These are phyloP conservation scores for Plutella xylostella DNA, from an alignment of 2,888 invertebrate species.

Conservation along the genomic window DNA sequence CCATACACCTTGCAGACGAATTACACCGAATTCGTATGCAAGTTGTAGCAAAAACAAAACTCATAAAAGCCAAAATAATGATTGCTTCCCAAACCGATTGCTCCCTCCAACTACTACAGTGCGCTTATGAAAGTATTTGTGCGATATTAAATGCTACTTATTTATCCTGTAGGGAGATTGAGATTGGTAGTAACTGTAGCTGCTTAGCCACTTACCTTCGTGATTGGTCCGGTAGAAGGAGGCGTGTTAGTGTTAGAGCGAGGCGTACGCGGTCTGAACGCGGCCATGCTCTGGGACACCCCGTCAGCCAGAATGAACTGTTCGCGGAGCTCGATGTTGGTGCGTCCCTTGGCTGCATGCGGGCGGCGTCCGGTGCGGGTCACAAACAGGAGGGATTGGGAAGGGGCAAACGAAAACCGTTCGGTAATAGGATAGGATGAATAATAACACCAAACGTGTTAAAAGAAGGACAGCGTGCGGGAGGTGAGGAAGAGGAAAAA, in stretches of 20 bases:
- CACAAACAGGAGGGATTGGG: conserved; percentile 36
- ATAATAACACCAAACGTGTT: conserved; percentile 57
- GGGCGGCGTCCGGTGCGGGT: conserved; percentile 63
- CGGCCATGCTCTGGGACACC: conserved; percentile 98
- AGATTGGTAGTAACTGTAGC: conserved; percentile 26
- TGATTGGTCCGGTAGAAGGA: conserved; percentile 88
- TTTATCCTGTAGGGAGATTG: conserved; percentile 42
- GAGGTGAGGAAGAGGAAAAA: conserved; percentile 60
- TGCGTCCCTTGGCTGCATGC: conserved; percentile 97
- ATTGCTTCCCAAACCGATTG: conserved; percentile 54
- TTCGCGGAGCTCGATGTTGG: conserved; percentile 99
- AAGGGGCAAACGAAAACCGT: conserved; percentile 50
- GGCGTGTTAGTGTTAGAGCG: conserved; percentile 80
- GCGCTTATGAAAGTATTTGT: conserved; percentile 52
- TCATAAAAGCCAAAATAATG: conserved; percentile 18
- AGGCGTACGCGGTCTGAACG: conserved; percentile 95
- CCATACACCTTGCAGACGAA: conserved; percentile 59
- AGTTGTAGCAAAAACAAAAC: conserved; percentile 43
- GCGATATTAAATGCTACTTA: conserved; percentile 28
- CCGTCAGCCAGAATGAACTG: conserved; percentile 99
- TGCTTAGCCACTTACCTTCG: conserved; percentile 80
- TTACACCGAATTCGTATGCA: conserved; percentile 50
- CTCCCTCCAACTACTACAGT: conserved; percentile 64
- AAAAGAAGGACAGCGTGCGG: conserved; percentile 59
- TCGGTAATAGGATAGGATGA: conserved; percentile 42